These are phyloP conservation scores for Heterotilapia buettikoferi DNA, from an alignment of 2,113 vertebrate genomes.

Conservation along the genomic window DNA sequence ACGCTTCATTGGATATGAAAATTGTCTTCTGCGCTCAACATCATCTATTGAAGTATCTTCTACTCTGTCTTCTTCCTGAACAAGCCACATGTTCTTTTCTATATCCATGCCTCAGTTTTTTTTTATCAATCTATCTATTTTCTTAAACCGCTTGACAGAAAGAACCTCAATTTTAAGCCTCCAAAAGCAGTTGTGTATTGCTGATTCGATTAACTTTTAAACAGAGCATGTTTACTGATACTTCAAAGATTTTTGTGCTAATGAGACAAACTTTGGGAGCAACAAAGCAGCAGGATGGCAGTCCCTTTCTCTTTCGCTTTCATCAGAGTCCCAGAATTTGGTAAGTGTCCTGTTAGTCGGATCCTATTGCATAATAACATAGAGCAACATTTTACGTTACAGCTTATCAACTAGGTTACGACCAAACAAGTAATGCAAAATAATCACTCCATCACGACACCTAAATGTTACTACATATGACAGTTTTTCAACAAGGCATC, in stretches of 20 bases:
- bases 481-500: background rate
- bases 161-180: background rate
- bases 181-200: background rate
- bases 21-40: background rate
- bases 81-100: background rate
- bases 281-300: background rate
- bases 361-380: background rate
- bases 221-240: background rate
- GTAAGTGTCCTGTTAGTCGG: background rate
- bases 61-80: background rate
- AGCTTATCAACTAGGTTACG: background rate
- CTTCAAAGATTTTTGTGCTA: background rate
- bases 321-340: background rate
- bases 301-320: background rate
- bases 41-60: background rate
- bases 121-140: background rate
- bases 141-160: background rate
- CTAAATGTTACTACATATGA: background rate
- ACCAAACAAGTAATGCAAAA: background rate
- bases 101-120: background rate
- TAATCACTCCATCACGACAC: background rate
- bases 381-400: background rate
- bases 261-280: background rate
- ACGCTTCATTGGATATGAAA: background rate
- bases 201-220: conserved; percentile 14